These are phyloP conservation scores for Steromphala cineraria DNA, from an alignment of 2,888 invertebrate species.

Conservation along the genomic window DNA sequence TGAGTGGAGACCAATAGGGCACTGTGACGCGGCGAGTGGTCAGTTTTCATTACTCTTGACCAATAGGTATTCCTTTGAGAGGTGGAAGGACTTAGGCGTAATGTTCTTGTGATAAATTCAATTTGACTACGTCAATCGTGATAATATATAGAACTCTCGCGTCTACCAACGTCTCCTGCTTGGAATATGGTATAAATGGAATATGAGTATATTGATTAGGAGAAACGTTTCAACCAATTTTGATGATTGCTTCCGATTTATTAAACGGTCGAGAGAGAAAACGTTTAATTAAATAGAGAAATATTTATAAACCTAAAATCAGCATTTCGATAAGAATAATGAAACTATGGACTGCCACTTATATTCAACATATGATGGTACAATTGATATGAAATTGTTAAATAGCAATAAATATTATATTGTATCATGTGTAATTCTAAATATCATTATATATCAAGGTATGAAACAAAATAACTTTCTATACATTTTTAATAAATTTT, in stretches of 20 bases:
- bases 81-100: neutral
- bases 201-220: neutral
- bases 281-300: too few relatives aligned
- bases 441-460: too few relatives aligned
- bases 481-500: too few relatives aligned
- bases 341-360: too few relatives aligned
- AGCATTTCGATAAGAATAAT: too few relatives aligned
- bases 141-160: neutral
- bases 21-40: neutral
- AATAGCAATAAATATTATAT: too few relatives aligned
- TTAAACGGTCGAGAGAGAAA: neutral
- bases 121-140: neutral
- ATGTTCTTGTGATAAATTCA: constrained; percentile 13
- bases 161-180: neutral
- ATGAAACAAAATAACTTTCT: too few relatives aligned
- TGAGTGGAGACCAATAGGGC: neutral
- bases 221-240: neutral
- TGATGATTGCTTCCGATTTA: neutral
- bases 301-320: too few relatives aligned
- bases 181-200: neutral
- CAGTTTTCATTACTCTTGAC: constrained; percentile 16
- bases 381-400: too few relatives aligned
- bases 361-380: too few relatives aligned
- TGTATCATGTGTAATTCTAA: too few relatives aligned
- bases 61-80: constrained; percentile 14